These are phyloP conservation scores for Temnothorax longispinosus DNA, from an alignment of 1,140 invertebrate genomes.

Conservation along the genomic window DNA sequence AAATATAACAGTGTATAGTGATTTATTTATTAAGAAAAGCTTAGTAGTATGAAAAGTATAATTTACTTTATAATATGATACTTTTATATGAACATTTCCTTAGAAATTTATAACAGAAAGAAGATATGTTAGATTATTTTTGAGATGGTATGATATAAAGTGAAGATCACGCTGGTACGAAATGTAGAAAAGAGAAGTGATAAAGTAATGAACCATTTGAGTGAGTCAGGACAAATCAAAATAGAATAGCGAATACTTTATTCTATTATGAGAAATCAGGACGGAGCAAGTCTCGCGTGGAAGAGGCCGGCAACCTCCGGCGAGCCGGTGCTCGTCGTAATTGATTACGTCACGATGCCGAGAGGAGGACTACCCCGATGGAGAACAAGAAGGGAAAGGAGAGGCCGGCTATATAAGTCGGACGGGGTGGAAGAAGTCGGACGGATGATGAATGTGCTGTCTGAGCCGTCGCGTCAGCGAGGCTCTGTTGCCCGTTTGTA, in stretches of 20 bases:
- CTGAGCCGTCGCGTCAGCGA: slow-evolving; percentile 73
- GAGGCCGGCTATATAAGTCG: background rate
- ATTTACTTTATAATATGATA: background rate
- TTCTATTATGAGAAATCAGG: slow-evolving; percentile 1
- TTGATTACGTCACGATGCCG: slow-evolving; percentile 65
- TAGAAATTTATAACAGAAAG: background rate
- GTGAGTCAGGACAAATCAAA: background rate
- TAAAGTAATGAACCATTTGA: background rate
- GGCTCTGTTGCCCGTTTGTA: slow-evolving; percentile 81
- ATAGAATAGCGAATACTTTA: slow-evolving; percentile 22
- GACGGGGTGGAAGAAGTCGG: slow-evolving; percentile 68
- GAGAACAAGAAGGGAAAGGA: slow-evolving; percentile 24
- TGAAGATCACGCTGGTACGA: background rate
- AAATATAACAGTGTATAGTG: background rate
- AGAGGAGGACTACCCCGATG: slow-evolving; percentile 31
- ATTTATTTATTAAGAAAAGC: background rate
- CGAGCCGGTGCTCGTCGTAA: slow-evolving; percentile 48
- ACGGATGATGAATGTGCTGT: slow-evolving; percentile 78
- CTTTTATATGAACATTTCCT: too few relatives aligned
- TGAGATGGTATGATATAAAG: background rate
- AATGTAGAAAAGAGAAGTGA: background rate
- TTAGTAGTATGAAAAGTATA: background rate
- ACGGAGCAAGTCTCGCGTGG: slow-evolving; percentile 17
- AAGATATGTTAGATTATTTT: background rate
- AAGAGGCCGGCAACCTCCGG: slow-evolving; percentile 22